Evolutionary conservation across 1,140 invertebrate species (phyloP).

Genomic region (Tetragnatha versicolor): DNA sequence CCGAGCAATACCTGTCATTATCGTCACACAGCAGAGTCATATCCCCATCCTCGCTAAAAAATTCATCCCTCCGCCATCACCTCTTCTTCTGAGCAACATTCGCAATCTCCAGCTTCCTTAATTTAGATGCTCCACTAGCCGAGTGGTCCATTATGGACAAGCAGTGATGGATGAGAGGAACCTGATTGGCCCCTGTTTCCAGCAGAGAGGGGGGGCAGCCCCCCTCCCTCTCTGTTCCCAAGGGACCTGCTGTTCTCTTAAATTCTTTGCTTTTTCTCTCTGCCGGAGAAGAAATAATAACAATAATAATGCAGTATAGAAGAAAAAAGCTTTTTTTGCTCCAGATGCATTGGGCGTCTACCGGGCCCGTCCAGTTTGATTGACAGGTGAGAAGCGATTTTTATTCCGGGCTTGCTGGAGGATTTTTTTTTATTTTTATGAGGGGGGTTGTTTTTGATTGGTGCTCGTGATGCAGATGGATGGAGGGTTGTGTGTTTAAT

Average conservation of each 20-base stretch:
- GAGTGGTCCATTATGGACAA: slow-evolving; percentile 35
- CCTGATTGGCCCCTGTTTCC: slow-evolving; percentile 46
- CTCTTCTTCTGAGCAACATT: too few relatives aligned
- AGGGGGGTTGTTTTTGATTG: not conserved
- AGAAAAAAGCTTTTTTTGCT: not conserved
- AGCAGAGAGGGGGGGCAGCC: not conserved
- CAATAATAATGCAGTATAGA: not conserved
- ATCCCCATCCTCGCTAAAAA: too few relatives aligned
- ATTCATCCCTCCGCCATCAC: too few relatives aligned
- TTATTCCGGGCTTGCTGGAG: not conserved
- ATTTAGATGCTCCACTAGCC: slow-evolving; percentile 37
- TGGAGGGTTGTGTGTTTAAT: not conserved
- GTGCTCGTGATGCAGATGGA: not conserved
- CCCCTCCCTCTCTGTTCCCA: not conserved
- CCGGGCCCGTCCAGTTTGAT: not conserved
- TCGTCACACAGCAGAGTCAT: too few relatives aligned
- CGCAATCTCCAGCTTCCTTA: slow-evolving; percentile 22
- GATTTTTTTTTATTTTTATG: slow-evolving; percentile 1
- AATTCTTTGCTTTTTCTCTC: slow-evolving; percentile 35
- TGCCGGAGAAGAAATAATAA: slow-evolving; percentile 1
- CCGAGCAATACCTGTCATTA: too few relatives aligned
- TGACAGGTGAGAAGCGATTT: slow-evolving; percentile 6
- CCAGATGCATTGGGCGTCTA: slow-evolving; percentile 31
- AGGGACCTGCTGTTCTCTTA: slow-evolving; percentile 2
- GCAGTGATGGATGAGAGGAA: slow-evolving; percentile 44